Evolutionary conservation across 2,113 vertebrate species (phyloP).

Genomic region (Ardeotis arabs): DNA sequence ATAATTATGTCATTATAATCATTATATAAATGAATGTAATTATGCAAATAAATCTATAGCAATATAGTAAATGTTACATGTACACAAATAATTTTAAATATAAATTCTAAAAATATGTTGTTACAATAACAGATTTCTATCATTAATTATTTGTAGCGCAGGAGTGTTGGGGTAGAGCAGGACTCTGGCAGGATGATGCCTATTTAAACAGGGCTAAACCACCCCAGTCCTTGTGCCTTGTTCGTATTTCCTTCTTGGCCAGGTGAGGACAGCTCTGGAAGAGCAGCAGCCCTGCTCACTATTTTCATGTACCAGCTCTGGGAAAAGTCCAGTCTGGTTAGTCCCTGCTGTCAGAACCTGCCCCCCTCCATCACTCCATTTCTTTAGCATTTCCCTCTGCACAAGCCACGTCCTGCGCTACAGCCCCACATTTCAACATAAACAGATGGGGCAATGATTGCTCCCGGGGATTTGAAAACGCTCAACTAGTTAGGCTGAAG

Average conservation of each 20-base stretch:
- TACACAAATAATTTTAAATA: not conserved
- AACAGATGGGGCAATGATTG: not conserved
- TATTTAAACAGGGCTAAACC: not conserved
- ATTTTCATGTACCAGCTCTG: not conserved
- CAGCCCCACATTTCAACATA: not conserved
- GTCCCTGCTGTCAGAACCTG: not conserved
- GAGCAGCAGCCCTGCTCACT: not conserved
- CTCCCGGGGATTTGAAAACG: not conserved
- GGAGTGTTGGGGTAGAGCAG: not conserved
- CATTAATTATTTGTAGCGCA: not conserved
- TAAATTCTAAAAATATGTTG: not conserved
- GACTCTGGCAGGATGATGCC: not conserved
- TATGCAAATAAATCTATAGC: not conserved
- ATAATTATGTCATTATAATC: not conserved
- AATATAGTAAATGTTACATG: not conserved
- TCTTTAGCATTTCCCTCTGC: not conserved
- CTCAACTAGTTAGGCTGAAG: not conserved
- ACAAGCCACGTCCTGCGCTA: rapidly evolving
- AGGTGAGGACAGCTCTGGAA: not conserved
- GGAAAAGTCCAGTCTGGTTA: not conserved
- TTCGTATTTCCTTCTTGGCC: not conserved
- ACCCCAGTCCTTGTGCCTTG: rapidly evolving
- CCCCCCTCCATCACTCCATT: not conserved
- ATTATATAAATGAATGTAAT: not conserved
- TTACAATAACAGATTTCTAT: not conserved